phyloP scores from a whole-genome alignment of 1,140 invertebrate species.

The Carposina sasakii region DNA sequence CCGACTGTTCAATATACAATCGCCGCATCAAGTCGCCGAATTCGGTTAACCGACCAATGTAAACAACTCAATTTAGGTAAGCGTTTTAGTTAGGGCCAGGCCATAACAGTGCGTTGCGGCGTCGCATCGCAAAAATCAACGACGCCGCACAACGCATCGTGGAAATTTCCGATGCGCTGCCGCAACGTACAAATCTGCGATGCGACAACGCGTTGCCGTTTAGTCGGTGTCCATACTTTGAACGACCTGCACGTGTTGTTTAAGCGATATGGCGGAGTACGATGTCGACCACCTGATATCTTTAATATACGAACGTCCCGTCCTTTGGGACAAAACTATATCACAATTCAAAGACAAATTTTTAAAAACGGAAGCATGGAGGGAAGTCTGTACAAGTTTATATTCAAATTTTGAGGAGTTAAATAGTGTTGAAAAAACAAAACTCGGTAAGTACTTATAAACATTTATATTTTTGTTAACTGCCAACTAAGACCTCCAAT shows the following conservation, averaged over 20 bases:
- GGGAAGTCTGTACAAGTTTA: slow-evolving; percentile 17
- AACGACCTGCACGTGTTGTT: no score
- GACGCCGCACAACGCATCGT: no score
- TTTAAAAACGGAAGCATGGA: slow-evolving; percentile 17
- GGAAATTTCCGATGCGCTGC: no score
- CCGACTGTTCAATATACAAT: not conserved
- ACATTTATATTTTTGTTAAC: slow-evolving; percentile 13
- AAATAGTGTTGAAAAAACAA: slow-evolving; percentile 17
- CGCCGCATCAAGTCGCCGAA: not conserved
- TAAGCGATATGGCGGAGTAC: slow-evolving; percentile 12
- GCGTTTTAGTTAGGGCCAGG: not conserved
- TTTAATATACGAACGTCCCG: slow-evolving; percentile 21
- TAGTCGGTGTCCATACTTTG: no score
- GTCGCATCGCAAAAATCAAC: no score
- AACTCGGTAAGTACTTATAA: slow-evolving; percentile 17
- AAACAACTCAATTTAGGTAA: not conserved
- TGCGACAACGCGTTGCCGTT: no score
- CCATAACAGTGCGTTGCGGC: no score
- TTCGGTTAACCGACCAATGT: not conserved
- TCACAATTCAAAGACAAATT: slow-evolving; percentile 18
- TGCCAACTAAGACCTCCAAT: slow-evolving; percentile 14
- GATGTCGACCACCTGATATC: slow-evolving; percentile 20
- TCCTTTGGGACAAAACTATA: slow-evolving; percentile 17
- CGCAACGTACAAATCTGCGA: no score
- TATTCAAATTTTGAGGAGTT: slow-evolving; percentile 17